Percentiles rank a stretch among this genome's conserved stretches.
Evolutionary conservation across 2,113 vertebrate species (phyloP).

Genomic region (Enhydra lutris): DNA sequence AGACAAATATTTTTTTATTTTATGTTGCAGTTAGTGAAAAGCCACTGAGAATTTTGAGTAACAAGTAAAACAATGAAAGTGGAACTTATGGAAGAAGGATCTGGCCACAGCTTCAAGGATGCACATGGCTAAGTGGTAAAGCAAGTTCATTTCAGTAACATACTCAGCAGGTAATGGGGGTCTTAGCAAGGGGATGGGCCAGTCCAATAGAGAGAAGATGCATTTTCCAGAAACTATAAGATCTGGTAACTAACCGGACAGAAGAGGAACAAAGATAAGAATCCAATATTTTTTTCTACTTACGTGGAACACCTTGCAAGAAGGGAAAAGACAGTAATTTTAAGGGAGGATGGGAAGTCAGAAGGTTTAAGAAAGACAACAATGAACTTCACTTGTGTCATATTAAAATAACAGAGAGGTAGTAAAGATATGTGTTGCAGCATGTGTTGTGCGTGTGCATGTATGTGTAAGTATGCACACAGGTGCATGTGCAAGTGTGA

Average conservation of each 20-base stretch:
- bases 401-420: not conserved
- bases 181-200: not conserved
- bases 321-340: not conserved
- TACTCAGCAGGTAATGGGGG: not conserved
- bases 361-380: not conserved
- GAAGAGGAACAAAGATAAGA: not conserved
- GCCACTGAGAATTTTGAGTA: not conserved
- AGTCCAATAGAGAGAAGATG: not conserved
- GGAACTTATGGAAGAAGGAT: not conserved
- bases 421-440: not conserved
- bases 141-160: not conserved
- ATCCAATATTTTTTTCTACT: not conserved
- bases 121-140: not conserved
- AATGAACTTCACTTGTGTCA: not conserved
- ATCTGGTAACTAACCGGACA: not conserved
- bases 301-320: not conserved
- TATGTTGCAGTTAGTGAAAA: constrained; percentile 15
- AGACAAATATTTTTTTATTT: constrained; percentile 3
- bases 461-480: not conserved
- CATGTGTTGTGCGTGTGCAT: not conserved
- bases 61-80: not conserved
- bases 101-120: not conserved
- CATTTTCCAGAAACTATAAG: not conserved
- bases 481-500: not conserved
- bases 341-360: not conserved